phyloP scores from a whole-genome alignment of 2,797 vertebrate genomes.

The Heterohyrax brucei region DNA sequence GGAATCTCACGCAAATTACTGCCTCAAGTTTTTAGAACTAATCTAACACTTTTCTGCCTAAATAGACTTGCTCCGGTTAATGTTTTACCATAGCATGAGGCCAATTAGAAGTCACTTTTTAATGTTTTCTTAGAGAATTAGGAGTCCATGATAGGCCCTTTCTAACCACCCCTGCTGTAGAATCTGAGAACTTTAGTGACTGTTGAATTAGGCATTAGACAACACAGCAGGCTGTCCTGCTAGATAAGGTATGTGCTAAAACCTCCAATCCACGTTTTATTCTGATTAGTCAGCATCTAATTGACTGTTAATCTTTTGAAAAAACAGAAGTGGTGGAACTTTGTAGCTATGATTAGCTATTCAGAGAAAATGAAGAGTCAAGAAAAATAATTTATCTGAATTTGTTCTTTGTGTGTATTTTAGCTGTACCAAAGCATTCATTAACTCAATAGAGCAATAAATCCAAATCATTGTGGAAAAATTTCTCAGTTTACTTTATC shows the following conservation, averaged over 20 bases:
- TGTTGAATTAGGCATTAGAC: slow-evolving; percentile 83
- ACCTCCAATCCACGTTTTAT: slow-evolving; percentile 85
- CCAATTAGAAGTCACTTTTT: slow-evolving; percentile 89
- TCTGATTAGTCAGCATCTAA: slow-evolving; percentile 86
- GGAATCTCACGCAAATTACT: slow-evolving; percentile 77
- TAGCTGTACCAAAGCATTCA: background rate
- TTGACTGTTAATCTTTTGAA: slow-evolving; percentile 86
- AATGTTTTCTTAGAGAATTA: slow-evolving; percentile 90
- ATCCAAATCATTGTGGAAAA: slow-evolving; percentile 51
- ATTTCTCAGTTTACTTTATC: background rate
- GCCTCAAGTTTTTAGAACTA: slow-evolving; percentile 78
- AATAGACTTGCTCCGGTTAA: slow-evolving; percentile 78
- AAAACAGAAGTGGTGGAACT: slow-evolving; percentile 88
- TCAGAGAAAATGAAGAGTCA: slow-evolving; percentile 42
- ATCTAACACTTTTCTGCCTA: slow-evolving; percentile 54
- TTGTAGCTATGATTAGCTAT: background rate
- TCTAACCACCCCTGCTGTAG: slow-evolving; percentile 82
- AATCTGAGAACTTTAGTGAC: slow-evolving; percentile 81
- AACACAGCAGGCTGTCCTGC: slow-evolving; percentile 88
- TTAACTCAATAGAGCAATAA: slow-evolving; percentile 51
- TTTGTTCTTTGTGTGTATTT: background rate
- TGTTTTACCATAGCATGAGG: slow-evolving; percentile 84
- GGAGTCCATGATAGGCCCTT: slow-evolving; percentile 83
- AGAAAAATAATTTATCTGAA: slow-evolving; percentile 12
- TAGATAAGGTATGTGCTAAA: slow-evolving; percentile 89